Conservation (phyloP, 2,797 vertebrate species). For the Pyrocephalus nanus region DNA sequence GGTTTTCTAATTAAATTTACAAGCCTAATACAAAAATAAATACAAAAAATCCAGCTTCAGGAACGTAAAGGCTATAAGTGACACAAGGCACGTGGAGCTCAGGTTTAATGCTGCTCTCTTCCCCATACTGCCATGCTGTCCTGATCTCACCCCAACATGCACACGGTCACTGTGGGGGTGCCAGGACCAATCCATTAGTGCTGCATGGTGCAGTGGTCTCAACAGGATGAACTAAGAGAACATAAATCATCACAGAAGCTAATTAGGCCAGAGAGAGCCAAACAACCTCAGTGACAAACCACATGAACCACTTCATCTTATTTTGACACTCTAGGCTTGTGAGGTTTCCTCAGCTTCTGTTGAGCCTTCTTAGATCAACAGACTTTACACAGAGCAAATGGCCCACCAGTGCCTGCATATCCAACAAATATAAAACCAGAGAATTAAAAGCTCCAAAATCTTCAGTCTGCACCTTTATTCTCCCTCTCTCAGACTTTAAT, state of each 20-base stretch:
- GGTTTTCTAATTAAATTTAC: neutral
- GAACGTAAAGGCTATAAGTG: constrained; percentile 5
- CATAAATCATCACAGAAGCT: constrained; percentile 38
- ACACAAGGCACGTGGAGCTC: neutral
- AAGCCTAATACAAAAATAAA: constrained; percentile 1
- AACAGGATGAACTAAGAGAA: neutral
- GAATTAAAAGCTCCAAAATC: neutral
- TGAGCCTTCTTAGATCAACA: neutral
- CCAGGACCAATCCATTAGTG: neutral
- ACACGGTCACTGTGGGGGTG: neutral
- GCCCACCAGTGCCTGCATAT: neutral
- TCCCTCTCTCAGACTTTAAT: neutral
- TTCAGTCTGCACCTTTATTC: neutral
- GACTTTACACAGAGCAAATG: neutral
- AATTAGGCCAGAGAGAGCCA: constrained; percentile 38
- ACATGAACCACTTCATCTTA: constrained; percentile 4
- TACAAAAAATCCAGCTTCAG: neutral
- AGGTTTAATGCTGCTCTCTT: neutral
- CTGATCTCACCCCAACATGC: neutral
- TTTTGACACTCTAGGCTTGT: constrained; percentile 28
- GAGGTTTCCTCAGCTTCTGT: constrained; percentile 24
- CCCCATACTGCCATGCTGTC: neutral
- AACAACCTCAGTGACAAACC: neutral
- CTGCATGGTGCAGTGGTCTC: neutral
- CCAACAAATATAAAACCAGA: constrained; percentile 8